Evolutionary conservation across 2,888 invertebrate genomes (phyloP), one percentile per base, ranked within the genome.

Genomic region (Himalopsyche kuldschensis): DNA sequence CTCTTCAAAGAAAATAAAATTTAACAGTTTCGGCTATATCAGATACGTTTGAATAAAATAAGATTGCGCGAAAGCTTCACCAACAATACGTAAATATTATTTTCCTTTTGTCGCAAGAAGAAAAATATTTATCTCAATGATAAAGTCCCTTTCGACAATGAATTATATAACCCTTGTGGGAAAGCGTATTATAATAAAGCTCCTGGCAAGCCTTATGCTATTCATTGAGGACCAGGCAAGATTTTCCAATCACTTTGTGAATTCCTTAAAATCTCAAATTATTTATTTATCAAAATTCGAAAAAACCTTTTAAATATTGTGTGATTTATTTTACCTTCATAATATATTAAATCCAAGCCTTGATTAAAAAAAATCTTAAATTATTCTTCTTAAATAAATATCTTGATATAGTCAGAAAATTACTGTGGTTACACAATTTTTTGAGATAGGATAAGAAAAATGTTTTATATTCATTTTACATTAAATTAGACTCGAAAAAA

Each of bases 71-170:
- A 3, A 75, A 30, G 15, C 15, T 30, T 1, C 1, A 15, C 31
- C 75, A 27, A 75, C 75, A 75, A 75, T 31, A 31, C 75, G 31
- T 15, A 75, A 75, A 75, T 75, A 75, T 31, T 75, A 75, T 75
- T 75, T 75, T 32, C 75, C 31, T 75, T 75, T 31, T 75, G 17
- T 5, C 32, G 10, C 31, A 30, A 27, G 31, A 31, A 32, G 75
- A 75, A 32, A 75, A 75, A 75, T 75, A 75, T 75, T 75, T 75
- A 75, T 75, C 75, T 75, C 31, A 32, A 75, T 31, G 75, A 75
- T 75, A 75, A 32, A 32, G 75, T 75, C 32, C 31, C n/a, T 32
- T 75, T 55, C 55, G 24, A 55, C 55, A 55, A 55, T 20, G 10
- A 20, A 6, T 3, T 55, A 55, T 55, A 6, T 55, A 55, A 55